Evolutionary conservation across 2,888 invertebrate species (phyloP).

Genomic region (Arge pagana): DNA sequence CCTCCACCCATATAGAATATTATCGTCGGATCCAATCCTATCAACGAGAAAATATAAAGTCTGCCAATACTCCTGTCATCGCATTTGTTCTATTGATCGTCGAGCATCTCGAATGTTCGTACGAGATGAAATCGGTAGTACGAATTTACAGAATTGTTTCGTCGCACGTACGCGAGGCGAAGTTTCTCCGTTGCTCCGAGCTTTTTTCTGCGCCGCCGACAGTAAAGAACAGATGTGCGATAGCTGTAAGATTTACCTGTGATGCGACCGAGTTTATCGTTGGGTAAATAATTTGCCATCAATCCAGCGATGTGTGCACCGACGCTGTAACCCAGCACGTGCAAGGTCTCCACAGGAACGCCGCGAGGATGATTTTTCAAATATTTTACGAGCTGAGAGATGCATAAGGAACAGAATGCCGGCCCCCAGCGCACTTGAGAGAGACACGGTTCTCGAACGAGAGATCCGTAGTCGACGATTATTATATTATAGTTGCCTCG

Average conservation of each 20-base stretch:
- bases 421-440: constrained; percentile 68
- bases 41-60: constrained; percentile 35
- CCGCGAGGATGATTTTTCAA: constrained; percentile 78
- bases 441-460: constrained; percentile 82
- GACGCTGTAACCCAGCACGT: constrained; percentile 85
- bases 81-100: too few relatives aligned
- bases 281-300: constrained; percentile 75
- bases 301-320: constrained; percentile 86
- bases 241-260: constrained; percentile 64
- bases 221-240: too few relatives aligned
- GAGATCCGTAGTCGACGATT: constrained; percentile 81
- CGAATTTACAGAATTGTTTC: too few relatives aligned
- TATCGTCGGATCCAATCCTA: constrained; percentile 84
- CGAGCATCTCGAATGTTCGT: too few relatives aligned
- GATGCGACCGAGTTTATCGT: constrained; percentile 81
- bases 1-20: constrained; percentile 80
- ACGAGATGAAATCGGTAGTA: too few relatives aligned
- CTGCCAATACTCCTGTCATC: too few relatives aligned
- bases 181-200: too few relatives aligned
- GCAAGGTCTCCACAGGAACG: constrained; percentile 73
- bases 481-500: constrained; percentile 83
- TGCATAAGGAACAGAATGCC: constrained; percentile 67
- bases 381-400: constrained; percentile 80
- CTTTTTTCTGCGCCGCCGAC: too few relatives aligned
- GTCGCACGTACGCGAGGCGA: too few relatives aligned